Base-by-base conservation (phyloP, 2,888 invertebrate genomes). In the Andricus quercusramuli region DNA sequence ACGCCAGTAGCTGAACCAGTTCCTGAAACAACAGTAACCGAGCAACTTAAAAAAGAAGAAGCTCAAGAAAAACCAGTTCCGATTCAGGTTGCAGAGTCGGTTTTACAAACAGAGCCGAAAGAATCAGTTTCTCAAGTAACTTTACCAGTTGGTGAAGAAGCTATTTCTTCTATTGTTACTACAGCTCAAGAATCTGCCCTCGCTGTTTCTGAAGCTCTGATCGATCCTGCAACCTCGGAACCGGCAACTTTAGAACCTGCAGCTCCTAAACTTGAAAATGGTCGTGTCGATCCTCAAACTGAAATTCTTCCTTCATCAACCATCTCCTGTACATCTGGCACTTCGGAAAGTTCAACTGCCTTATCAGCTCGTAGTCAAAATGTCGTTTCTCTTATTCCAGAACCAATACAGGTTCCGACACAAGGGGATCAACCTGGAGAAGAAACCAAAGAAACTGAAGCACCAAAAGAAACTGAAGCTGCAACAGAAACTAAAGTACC, bases 71-170 rank as follows among this genome's bases (percentile, higher is more conserved):
- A 88, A 78, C 85, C 88, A 13, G 92, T 92, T 56, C 92, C 92
- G 2, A 90, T 91, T 77, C 91, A 92, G 85, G 90, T 91, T 1
- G 92, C 92, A 0, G 92, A 92, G 84, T 92, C 91, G 5, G 91
- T 92, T 74, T 85, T 92, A 8, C 90, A 92, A 80, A 81, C 91
- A 13, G 91, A 92, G 62, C 86, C 90, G 3, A 92, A 91, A 78
- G 91, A 92, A 83, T 90, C 91, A 2, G 85, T 90, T 4, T 87
- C 88, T 3, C 90, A 89, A 77, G 89, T 91, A 77, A 79, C 88
- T 5, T 87, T 86, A 76, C 84, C 85, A 1, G 85, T 89, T 4
- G 86, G 84, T 2, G 88, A 90, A 83, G 90, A 91, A 84, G 88
- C 86, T 15, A 84, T 91, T 64, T 89, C 91, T 8, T 89, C 92